phyloP scores from a whole-genome alignment of 2,797 vertebrate species.

The Linurgus olivaceus region DNA sequence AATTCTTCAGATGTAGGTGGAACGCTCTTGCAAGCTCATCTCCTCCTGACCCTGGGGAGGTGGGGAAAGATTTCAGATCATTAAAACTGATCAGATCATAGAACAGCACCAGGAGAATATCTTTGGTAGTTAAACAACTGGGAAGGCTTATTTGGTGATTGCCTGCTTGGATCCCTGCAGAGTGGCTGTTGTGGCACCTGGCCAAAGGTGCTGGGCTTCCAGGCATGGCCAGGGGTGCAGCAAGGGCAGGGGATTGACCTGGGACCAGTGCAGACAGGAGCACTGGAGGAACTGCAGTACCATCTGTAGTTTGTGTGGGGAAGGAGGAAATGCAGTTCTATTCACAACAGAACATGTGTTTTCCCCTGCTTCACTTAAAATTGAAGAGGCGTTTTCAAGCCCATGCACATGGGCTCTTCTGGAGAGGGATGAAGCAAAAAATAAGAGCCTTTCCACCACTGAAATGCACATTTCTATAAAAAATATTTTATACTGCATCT shows the following conservation, averaged over 20 bases:
- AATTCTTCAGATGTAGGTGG: not conserved
- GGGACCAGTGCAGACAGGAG: not conserved
- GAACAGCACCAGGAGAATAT: not conserved
- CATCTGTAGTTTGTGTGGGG: not conserved
- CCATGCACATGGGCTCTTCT: not conserved
- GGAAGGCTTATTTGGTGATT: not conserved
- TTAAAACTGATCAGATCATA: not conserved
- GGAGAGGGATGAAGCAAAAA: not conserved
- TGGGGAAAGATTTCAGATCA: not conserved
- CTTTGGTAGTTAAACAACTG: not conserved
- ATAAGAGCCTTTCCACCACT: not conserved
- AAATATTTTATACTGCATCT: not conserved
- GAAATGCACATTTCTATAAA: not conserved
- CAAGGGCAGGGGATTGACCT: not conserved
- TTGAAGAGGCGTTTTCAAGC: not conserved
- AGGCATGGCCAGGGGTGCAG: fast-evolving
- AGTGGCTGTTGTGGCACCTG: not conserved
- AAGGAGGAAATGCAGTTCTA: fast-evolving
- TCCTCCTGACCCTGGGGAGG: not conserved
- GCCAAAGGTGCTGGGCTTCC: fast-evolving
- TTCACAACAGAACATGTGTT: not conserved
- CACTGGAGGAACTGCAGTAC: too few relatives aligned
- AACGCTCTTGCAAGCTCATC: not conserved
- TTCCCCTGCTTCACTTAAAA: not conserved
- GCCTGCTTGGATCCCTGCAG: fast-evolving